Base-by-base conservation (phyloP, 2,797 vertebrate genomes). In the Manis javanica region DNA sequence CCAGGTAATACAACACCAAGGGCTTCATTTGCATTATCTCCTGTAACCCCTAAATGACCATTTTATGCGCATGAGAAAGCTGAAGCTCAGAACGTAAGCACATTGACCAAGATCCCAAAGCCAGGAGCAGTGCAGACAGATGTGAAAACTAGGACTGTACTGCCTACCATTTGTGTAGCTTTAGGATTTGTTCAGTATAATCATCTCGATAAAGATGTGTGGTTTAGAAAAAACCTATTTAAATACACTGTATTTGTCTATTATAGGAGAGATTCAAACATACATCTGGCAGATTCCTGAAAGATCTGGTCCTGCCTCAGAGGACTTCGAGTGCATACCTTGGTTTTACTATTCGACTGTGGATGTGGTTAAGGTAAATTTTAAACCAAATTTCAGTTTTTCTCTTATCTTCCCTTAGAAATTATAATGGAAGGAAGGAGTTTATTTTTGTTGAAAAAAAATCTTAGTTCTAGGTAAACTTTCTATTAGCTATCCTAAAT, bases 341-440 rank as follows among this genome's bases (percentile, higher is more conserved):
- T 99, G 99, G 97, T 99, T 99, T 0, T 99, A 99, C 96, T 99
- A 99, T 97, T 99, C 99, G 16, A 98, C 98, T 0, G 99, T 99
- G 83, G 98, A 99, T 93, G 96, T 98, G 51, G 19, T 97, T 79
- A 99, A 99, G 99, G 99, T 99, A 98, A 77, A 1, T 15, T n/a
- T 95, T 51, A 64, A 82, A 89, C 46, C 18, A 61, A 53, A 12
- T 75, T 23, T 19, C 12, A 21, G 1, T 51, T 89, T 68, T 91
- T 9, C 39, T 63, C 3, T 2, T 72, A 29, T 55, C 57, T 88
- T 26, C 11, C 92, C 29, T 29, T 92, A 39, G 61, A 91, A 87
- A 90, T 74, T 72, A 71, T 64, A 82, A 82, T 4, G 23, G 19
- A 78, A 74, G 34, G 49, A 63, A 66, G 29, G 24, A 37, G 3